Evolutionary conservation across 1,140 invertebrate genomes (phyloP).

Genomic region (Drosophila sechellia): DNA sequence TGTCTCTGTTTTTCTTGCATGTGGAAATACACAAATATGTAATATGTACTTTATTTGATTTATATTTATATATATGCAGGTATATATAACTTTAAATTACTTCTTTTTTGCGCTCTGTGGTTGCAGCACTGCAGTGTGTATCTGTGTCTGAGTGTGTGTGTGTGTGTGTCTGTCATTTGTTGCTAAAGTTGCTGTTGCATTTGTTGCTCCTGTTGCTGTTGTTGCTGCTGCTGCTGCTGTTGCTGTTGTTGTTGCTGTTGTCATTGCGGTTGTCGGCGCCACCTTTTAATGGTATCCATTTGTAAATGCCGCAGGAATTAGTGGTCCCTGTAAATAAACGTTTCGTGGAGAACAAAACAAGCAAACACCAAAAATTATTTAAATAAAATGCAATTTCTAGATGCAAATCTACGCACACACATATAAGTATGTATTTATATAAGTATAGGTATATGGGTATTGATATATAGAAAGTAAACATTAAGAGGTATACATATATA

Average conservation of each 20-base stretch:
- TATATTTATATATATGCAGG: conserved; percentile 42
- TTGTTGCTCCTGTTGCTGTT: conserved; percentile 52
- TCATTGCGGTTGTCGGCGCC: conserved; percentile 79
- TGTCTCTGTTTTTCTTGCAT: conserved; percentile 43
- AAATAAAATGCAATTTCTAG: conserved; percentile 64
- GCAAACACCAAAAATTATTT: conserved; percentile 78
- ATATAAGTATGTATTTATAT: conserved; percentile 49
- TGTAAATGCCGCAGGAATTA: conserved; percentile 97
- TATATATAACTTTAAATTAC: conserved; percentile 54
- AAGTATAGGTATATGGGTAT: conserved; percentile 40
- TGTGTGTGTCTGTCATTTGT: conserved; percentile 40
- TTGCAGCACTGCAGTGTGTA: conserved; percentile 63
- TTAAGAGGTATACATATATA: conserved; percentile 41
- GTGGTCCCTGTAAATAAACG: conserved; percentile 89
- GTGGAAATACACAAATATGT: conserved; percentile 38
- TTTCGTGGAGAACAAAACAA: conserved; percentile 76
- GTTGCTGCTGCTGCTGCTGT: conserved; percentile 35
- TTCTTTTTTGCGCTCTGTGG: conserved; percentile 57
- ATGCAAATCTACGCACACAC: conserved; percentile 65
- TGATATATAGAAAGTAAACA: conserved; percentile 63
- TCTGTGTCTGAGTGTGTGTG: conserved; percentile 14
- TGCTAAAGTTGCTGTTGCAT: conserved; percentile 52
- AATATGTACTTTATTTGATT: conserved; percentile 51
- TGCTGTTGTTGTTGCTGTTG: conserved; percentile 63
- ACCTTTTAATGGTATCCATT: conserved; percentile 95